Conservation (phyloP, 2,888 invertebrate genomes). For the Didymodactylos carnosus region DNA sequence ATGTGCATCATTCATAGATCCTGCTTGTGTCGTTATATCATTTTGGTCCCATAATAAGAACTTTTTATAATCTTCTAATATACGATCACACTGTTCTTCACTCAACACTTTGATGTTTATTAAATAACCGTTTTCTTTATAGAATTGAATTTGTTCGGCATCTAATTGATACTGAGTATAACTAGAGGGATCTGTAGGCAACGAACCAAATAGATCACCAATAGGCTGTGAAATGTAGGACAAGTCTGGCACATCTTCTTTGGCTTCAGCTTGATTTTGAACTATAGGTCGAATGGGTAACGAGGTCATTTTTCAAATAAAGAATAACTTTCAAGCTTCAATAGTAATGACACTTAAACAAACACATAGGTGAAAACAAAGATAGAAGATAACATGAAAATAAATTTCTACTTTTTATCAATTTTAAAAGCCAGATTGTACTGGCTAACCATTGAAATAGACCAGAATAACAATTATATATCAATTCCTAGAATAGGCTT, state of each 20-base stretch:
- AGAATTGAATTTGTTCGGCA: constrained; percentile 21
- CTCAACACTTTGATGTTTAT: constrained; percentile 22
- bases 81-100: constrained; percentile 22
- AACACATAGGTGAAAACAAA: too few relatives aligned
- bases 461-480: too few relatives aligned
- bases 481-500: too few relatives aligned
- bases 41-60: constrained; percentile 16
- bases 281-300: too few relatives aligned
- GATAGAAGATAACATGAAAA: too few relatives aligned
- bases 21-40: not conserved
- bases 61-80: constrained; percentile 23
- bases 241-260: not conserved
- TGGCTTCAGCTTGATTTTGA: too few relatives aligned
- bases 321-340: too few relatives aligned
- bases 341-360: too few relatives aligned
- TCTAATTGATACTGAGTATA: constrained; percentile 14
- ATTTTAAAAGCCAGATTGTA: too few relatives aligned
- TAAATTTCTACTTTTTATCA: too few relatives aligned
- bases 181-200: not conserved
- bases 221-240: not conserved
- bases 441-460: too few relatives aligned
- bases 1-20: not conserved
- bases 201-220: not conserved
- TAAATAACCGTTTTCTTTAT: constrained; percentile 25
- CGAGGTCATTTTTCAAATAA: too few relatives aligned